Evolutionary conservation across 2,888 invertebrate genomes (phyloP).

Genomic region (Germaria angustata): DNA sequence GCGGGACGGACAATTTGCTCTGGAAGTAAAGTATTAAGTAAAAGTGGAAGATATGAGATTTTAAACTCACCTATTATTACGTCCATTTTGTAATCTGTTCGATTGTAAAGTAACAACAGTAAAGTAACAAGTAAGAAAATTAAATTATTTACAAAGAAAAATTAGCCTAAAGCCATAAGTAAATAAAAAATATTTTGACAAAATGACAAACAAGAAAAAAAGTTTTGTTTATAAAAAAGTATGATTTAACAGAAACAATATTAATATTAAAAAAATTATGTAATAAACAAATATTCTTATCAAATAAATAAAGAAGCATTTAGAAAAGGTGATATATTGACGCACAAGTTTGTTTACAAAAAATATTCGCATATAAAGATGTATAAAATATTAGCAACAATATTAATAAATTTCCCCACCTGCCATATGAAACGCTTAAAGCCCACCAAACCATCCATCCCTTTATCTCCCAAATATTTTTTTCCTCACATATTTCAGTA

Average conservation of each 20-base stretch:
- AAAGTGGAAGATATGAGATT: too few relatives aligned
- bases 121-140: neutral
- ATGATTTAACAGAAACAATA: constrained; percentile 7
- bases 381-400: constrained; percentile 13
- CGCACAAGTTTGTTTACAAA: neutral
- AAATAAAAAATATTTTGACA: neutral
- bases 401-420: constrained; percentile 2
- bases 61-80: too few relatives aligned
- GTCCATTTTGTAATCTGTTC: too few relatives aligned
- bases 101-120: too few relatives aligned
- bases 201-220: neutral
- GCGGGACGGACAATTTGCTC: too few relatives aligned
- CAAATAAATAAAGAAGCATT: constrained; percentile 9
- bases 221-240: constrained; percentile 1
- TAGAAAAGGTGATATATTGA: constrained; percentile 19
- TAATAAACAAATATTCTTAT: constrained; percentile 37
- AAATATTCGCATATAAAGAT: constrained; percentile 18
- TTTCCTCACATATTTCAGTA: constrained; percentile 3
- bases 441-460: constrained; percentile 7
- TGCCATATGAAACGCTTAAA: constrained; percentile 27
- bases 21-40: too few relatives aligned
- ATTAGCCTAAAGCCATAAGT: neutral
- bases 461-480: neutral
- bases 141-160: neutral
- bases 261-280: constrained; percentile 16